Evolutionary conservation across 2,888 invertebrate species (phyloP).

Genomic region (Apamea monoglypha): DNA sequence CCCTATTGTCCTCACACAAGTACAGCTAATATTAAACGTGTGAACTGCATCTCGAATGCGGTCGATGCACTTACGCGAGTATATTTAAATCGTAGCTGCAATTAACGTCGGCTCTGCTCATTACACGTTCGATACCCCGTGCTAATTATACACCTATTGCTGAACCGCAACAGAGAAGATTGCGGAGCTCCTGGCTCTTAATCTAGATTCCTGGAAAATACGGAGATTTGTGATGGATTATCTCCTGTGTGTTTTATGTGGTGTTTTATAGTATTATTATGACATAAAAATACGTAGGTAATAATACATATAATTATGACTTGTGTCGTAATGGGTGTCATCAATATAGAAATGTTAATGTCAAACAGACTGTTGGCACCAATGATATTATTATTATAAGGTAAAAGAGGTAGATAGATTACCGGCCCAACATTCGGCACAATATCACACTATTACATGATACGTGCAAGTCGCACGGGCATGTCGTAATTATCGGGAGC

Average conservation of each 20-base stretch:
- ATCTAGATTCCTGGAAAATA: slow-evolving; percentile 42
- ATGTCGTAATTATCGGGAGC: no score
- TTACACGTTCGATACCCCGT: slow-evolving; percentile 79
- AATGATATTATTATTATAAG: neutral
- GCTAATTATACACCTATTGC: slow-evolving; percentile 76
- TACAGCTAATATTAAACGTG: slow-evolving; percentile 30
- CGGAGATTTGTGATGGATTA: slow-evolving; percentile 30
- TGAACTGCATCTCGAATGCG: slow-evolving; percentile 58
- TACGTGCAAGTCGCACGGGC: no score
- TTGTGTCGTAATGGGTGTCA: neutral
- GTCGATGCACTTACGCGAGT: slow-evolving; percentile 72
- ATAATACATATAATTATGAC: neutral
- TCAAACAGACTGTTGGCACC: neutral
- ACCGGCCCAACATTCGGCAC: neutral
- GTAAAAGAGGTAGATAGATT: neutral
- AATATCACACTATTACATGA: no score
- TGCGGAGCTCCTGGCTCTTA: slow-evolving; percentile 38
- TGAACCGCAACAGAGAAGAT: slow-evolving; percentile 55
- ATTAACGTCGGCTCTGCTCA: slow-evolving; percentile 79
- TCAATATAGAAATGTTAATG: neutral
- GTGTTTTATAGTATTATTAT: neutral
- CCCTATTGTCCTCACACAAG: slow-evolving; percentile 37
- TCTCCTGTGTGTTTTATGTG: slow-evolving; percentile 15
- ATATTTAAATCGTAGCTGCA: slow-evolving; percentile 82
- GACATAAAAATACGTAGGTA: neutral